Conservation (phyloP, 2,888 invertebrate genomes). For the Patella caerulea region DNA sequence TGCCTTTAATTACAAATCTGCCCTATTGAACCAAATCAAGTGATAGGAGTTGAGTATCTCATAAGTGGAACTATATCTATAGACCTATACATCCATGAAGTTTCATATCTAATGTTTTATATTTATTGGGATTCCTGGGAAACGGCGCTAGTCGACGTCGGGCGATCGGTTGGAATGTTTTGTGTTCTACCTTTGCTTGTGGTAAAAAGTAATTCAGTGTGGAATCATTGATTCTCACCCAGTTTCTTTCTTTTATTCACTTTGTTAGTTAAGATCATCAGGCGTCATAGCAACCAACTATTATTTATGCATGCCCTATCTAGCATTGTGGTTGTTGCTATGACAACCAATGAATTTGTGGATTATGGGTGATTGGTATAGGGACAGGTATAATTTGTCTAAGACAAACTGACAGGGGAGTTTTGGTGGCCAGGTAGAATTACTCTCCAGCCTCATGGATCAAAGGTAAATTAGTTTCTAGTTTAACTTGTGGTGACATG, state of each 20-base stretch:
- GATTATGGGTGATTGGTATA: conserved; percentile 30
- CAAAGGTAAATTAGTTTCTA: too few relatives aligned
- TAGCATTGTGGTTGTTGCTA: conserved; percentile 54
- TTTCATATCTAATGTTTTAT: background rate
- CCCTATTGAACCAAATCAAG: too few relatives aligned
- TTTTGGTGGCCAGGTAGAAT: too few relatives aligned
- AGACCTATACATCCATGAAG: too few relatives aligned
- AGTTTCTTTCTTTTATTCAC: conserved; percentile 11
- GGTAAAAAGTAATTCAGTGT: conserved; percentile 11
- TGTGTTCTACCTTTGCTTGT: background rate
- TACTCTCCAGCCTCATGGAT: too few relatives aligned
- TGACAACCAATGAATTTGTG: conserved; percentile 57
- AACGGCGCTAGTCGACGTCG: background rate
- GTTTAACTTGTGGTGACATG: too few relatives aligned
- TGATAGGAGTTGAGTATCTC: too few relatives aligned
- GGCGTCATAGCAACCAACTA: conserved; percentile 57
- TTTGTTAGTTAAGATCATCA: conserved; percentile 12
- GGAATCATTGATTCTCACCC: conserved; percentile 1
- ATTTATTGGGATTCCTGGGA: conserved; percentile 10
- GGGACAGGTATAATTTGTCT: background rate
- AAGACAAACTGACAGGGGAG: too few relatives aligned
- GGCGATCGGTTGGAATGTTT: too few relatives aligned
- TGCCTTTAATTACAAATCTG: too few relatives aligned
- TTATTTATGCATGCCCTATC: conserved; percentile 62
- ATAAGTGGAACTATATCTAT: too few relatives aligned